Evolutionary conservation across 2,888 invertebrate species (phyloP).

Genomic region (Synergus gifuensis): DNA sequence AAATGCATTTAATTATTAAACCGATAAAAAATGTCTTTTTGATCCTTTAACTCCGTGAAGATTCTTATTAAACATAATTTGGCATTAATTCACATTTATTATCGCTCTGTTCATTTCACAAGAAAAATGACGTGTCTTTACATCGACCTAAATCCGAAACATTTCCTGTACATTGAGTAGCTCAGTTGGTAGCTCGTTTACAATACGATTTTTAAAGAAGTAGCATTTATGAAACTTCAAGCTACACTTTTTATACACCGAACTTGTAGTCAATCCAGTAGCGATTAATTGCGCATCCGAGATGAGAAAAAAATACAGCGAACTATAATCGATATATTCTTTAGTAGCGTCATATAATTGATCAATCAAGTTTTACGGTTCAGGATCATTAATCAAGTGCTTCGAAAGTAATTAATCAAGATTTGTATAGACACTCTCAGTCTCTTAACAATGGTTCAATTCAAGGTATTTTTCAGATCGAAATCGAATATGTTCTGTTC

Average conservation of each 20-base stretch:
- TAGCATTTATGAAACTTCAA: not conserved
- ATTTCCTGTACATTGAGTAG: not conserved
- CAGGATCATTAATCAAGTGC: constrained; percentile 6
- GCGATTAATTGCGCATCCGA: not conserved
- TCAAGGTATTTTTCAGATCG: not conserved
- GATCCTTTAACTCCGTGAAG: not conserved
- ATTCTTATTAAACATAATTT: not conserved
- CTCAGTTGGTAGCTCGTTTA: not conserved
- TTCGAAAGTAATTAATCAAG: constrained; percentile 5
- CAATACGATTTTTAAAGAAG: not conserved
- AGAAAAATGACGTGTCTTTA: not conserved
- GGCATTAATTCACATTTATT: not conserved
- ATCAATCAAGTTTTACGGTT: constrained; percentile 12
- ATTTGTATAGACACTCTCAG: not conserved
- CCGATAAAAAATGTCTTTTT: not conserved
- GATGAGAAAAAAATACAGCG: not conserved
- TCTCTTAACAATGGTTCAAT: not conserved
- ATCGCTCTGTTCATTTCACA: constrained; percentile 2
- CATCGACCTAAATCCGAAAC: not conserved
- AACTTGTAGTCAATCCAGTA: not conserved
- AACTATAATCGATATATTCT: constrained; percentile 9
- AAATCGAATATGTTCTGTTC: not conserved
- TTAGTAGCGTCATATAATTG: not conserved
- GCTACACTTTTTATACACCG: not conserved
- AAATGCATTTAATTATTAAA: too few species aligned